Base-by-base conservation (phyloP, 2,888 invertebrate genomes). In the Chrysolina americana region DNA sequence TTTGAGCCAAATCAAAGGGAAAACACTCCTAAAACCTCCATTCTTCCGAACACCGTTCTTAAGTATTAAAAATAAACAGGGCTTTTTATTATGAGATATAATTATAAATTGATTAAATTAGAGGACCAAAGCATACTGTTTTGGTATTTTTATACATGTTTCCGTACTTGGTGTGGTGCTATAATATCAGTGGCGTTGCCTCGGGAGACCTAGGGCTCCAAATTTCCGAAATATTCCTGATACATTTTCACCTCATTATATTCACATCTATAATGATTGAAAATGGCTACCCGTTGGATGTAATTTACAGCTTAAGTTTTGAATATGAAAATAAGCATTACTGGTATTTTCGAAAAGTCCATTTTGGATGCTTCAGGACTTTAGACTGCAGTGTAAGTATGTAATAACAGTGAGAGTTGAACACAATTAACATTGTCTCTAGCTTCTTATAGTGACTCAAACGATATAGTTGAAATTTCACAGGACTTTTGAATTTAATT, bases 101-200 rank as follows among this genome's bases (percentile, higher is more conserved):
- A 80, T 84, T 73, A 79, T 68, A 41, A 68, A 68, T 68, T 68
- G 23, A 56, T 68, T 68, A 21, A 68, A 68, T 75, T 78, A 86
- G 86, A 86, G 87, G 87, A 87, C 87, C 87, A 87, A 86, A 87
- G 86, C 87, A 82, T 81, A 75, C 81, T 78, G 85, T 86, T 87
- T 87, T 87, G 86, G 87, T 87, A 87, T 86, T 87, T 84, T 87
- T 87, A 86, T 87, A 87, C 85, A 81, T 86, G 85, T 87, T 85
- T 87, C 86, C 85, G 86, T 87, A 87, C 86, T 86, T 84, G 85
- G 87, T 84, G 85, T 87, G 88, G 87, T 87, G 88, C 87, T 87
- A 87, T 83, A 79, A 80, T 83, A 83, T 80, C 76, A 73, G 47
- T 44, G 64, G 50, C 59, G 65, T 70, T 41, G 59, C 50, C 36